Evolutionary conservation across 2,113 vertebrate species (phyloP).

Genomic region (Bostrychus sinensis): DNA sequence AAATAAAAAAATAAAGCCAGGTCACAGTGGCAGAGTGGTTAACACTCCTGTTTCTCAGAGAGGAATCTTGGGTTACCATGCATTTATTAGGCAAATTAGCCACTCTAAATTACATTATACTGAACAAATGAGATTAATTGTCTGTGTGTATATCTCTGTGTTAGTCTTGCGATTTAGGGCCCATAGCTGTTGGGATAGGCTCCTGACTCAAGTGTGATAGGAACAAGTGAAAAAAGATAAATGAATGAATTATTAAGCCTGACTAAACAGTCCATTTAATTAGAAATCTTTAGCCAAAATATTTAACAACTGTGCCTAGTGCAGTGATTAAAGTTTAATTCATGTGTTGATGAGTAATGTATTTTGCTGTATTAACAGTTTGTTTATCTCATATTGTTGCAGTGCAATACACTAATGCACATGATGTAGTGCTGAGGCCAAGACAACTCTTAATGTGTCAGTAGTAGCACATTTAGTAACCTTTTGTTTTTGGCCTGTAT

Average conservation of each 20-base stretch:
- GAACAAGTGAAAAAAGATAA: no score
- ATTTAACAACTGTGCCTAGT: slow-evolving; percentile 28
- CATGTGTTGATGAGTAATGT: slow-evolving; percentile 40
- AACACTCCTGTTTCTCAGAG: no score
- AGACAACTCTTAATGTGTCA: slow-evolving; percentile 53
- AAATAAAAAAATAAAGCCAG: no score
- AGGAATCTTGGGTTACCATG: no score
- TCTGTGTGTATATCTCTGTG: no score
- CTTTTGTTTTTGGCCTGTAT: slow-evolving; percentile 70
- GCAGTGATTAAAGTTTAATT: slow-evolving; percentile 36
- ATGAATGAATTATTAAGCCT: slow-evolving; percentile 43
- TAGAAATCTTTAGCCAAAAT: slow-evolving; percentile 18
- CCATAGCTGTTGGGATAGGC: no score
- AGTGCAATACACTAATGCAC: slow-evolving; percentile 35
- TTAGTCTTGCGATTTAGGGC: no score
- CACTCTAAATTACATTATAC: no score
- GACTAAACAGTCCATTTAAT: slow-evolving; percentile 21
- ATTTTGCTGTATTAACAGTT: slow-evolving; percentile 48
- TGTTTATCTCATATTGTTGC: slow-evolving; percentile 43
- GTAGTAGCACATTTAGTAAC: slow-evolving; percentile 65
- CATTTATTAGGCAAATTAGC: no score
- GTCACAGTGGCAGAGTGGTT: no score
- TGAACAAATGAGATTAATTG: no score
- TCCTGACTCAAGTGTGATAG: no score
- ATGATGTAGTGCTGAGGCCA: slow-evolving; percentile 42